Conservation (phyloP, 2,113 vertebrate species). For the Pseudopodoces humilis region DNA sequence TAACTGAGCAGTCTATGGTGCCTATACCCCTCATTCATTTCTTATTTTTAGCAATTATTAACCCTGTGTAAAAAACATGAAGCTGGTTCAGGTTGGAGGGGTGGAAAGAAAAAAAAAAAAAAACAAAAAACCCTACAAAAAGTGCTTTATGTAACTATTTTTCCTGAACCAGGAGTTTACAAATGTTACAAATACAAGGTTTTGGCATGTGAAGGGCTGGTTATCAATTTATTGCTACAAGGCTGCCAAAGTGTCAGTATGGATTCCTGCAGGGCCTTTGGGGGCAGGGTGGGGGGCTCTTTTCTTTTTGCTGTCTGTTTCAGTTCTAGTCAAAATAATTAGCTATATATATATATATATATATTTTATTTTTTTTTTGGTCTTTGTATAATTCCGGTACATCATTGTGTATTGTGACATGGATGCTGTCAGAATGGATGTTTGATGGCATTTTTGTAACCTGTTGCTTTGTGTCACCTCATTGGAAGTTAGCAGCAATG, state of each 20-base stretch:
- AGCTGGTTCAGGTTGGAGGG: not conserved
- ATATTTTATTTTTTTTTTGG: conserved; percentile 5
- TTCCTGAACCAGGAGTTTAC: not conserved
- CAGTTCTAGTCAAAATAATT: conserved; percentile 58
- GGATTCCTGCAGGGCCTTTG: conserved; percentile 24
- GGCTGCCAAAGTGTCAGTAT: conserved; percentile 3
- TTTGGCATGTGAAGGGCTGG: conserved; percentile 42
- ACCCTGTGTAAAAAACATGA: not conserved
- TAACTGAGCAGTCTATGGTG: conserved; percentile 56
- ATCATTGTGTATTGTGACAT: conserved; percentile 67
- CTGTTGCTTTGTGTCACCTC: conserved; percentile 58
- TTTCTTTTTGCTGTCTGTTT: conserved; percentile 36
- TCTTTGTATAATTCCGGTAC: conserved; percentile 68
- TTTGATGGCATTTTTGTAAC: conserved; percentile 46
- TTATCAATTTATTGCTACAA: not conserved
- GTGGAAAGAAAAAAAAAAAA: not conserved
- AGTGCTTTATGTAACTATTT: conserved; percentile 13
- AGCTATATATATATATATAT: not conserved
- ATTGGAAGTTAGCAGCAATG: conserved; percentile 40
- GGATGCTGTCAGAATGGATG: conserved; percentile 57
- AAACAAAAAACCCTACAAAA: not conserved
- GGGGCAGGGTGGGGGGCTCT: not conserved
- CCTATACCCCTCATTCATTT: conserved; percentile 35
- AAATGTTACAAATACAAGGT: not conserved
- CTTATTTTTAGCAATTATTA: conserved; percentile 25